These are phyloP conservation scores for Actinemys pallida DNA, from an alignment of 2,113 vertebrate species.

Conservation along the genomic window DNA sequence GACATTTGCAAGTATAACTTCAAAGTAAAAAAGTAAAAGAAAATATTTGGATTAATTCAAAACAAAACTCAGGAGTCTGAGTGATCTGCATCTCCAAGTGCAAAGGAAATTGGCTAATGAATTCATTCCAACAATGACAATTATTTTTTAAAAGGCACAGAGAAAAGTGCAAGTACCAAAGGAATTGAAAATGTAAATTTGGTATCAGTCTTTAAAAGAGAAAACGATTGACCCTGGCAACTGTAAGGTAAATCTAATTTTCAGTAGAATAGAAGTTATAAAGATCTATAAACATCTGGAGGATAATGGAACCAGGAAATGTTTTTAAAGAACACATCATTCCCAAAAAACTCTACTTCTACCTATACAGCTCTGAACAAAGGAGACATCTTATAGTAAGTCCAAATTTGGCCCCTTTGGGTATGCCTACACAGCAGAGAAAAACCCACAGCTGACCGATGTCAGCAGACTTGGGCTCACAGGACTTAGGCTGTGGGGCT, in stretches of 20 bases:
- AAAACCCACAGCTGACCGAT: no score
- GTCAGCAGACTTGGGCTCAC: no score
- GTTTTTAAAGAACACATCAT: background rate
- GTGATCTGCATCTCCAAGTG: rapidly evolving
- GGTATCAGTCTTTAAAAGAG: background rate
- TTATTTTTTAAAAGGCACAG: background rate
- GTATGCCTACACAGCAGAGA: no score
- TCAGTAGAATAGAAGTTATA: background rate
- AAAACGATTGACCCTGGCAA: background rate
- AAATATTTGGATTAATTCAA: background rate
- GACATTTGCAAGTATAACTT: background rate
- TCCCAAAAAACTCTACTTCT: background rate
- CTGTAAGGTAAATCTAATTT: background rate
- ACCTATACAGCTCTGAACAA: background rate
- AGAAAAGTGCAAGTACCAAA: conserved; percentile 1
- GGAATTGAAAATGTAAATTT: background rate
- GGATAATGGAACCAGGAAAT: background rate
- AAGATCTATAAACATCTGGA: background rate
- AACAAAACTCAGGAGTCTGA: background rate
- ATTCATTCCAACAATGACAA: background rate
- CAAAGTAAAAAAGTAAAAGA: background rate
- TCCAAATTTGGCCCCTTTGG: background rate
- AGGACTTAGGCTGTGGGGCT: no score
- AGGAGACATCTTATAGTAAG: background rate
- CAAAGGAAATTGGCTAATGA: background rate